Conservation (phyloP, 2,888 invertebrate species). For the Drosophila lutescens region DNA sequence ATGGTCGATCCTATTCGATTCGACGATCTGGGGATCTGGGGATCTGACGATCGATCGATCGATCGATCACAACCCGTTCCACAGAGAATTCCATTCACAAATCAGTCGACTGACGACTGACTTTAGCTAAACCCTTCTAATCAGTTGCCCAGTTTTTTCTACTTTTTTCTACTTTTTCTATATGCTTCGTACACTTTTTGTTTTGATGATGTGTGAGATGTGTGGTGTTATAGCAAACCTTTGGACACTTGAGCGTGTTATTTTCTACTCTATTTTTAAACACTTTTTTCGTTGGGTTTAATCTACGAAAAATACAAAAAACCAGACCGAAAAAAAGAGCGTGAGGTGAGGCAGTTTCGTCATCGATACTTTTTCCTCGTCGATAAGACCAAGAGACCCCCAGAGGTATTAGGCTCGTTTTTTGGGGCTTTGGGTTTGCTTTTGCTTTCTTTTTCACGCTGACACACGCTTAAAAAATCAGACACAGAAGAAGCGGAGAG, state of each 20-base stretch:
- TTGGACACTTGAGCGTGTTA: slow-evolving; percentile 37
- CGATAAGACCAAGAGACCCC: slow-evolving; percentile 34
- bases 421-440: slow-evolving; percentile 29
- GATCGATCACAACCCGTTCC: slow-evolving; percentile 16
- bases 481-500: background rate
- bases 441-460: slow-evolving; percentile 64
- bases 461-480: slow-evolving; percentile 56
- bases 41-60: slow-evolving; percentile 54
- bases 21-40: slow-evolving; percentile 2
- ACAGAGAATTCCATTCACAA: slow-evolving; percentile 46
- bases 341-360: slow-evolving; percentile 53
- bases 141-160: slow-evolving; percentile 21
- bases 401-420: slow-evolving; percentile 20
- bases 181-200: slow-evolving; percentile 2
- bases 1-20: slow-evolving; percentile 61
- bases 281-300: slow-evolving; percentile 27
- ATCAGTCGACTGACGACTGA: slow-evolving; percentile 40
- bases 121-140: slow-evolving; percentile 41
- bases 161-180: too few relatives aligned
- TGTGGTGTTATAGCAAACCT: slow-evolving; percentile 30
- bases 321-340: background rate
- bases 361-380: slow-evolving; percentile 49
- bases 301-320: slow-evolving; percentile 10
- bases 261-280: slow-evolving; percentile 43
- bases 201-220: background rate